Evolutionary conservation across 2,888 invertebrate species (phyloP).

Genomic region (Cataglyphis rosenhaueri): DNA sequence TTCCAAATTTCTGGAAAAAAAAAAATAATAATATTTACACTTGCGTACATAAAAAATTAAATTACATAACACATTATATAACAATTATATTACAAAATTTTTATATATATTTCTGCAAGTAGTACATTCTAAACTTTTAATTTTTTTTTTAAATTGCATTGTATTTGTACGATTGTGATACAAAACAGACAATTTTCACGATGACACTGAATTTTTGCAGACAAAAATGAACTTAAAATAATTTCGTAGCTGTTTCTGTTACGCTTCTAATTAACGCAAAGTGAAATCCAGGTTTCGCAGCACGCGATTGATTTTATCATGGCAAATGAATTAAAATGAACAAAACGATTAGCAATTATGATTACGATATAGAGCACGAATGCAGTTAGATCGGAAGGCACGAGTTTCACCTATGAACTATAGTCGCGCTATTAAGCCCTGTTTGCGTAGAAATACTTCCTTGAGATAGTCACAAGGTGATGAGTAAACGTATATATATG

Average conservation of each 20-base stretch:
- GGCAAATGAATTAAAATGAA: neutral
- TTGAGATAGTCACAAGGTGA: constrained; percentile 17
- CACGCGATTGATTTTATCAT: constrained; percentile 24
- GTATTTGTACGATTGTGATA: neutral
- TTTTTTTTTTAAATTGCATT: neutral
- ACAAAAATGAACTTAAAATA: neutral
- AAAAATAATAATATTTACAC: neutral
- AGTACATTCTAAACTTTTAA: neutral
- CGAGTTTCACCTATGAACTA: neutral
- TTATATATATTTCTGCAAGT: neutral
- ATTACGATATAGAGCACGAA: neutral
- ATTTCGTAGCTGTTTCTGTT: constrained; percentile 12
- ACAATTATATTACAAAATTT: neutral
- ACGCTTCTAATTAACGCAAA: constrained; percentile 23
- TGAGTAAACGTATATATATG: constrained; percentile 19
- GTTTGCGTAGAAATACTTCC: constrained; percentile 25
- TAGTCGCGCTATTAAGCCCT: constrained; percentile 13
- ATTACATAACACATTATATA: neutral
- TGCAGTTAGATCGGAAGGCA: neutral
- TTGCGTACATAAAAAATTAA: neutral
- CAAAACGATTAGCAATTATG: constrained; percentile 27
- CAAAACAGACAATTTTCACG: neutral
- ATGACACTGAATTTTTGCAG: neutral
- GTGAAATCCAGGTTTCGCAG: constrained; percentile 28
- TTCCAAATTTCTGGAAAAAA: neutral